phyloP scores from a whole-genome alignment of 35 echinoderm and acorn worm genomes.

The Apostichopus parvimensis region DNA sequence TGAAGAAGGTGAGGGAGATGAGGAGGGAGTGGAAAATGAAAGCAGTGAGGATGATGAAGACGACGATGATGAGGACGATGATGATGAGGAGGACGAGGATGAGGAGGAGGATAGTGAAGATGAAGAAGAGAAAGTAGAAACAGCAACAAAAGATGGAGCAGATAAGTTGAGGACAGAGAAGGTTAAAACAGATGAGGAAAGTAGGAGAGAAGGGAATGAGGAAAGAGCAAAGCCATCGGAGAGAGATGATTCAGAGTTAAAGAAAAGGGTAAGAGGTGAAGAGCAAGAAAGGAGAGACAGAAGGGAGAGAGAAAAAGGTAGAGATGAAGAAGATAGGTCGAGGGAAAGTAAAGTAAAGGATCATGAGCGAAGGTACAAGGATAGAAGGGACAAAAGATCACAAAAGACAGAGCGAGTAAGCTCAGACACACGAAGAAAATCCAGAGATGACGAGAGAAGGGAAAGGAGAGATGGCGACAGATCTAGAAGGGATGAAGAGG shows the following conservation, averaged over 20 bases:
- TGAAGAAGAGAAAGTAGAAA: slow-evolving; percentile 37
- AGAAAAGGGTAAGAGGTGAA: slow-evolving; percentile 13
- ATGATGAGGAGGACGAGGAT: slow-evolving; percentile 41
- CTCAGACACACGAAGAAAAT: neutral
- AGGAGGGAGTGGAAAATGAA: neutral
- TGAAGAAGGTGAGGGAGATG: slow-evolving; percentile 1
- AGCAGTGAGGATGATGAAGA: slow-evolving; percentile 23
- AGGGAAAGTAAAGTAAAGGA: neutral
- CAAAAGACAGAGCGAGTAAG: neutral
- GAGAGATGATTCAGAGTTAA: neutral
- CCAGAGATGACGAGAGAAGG: neutral
- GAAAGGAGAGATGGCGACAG: neutral
- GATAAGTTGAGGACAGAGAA: neutral
- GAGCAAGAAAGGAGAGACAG: neutral
- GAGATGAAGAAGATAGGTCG: slow-evolving; percentile 24
- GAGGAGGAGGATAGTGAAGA: slow-evolving; percentile 45
- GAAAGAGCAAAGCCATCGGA: neutral
- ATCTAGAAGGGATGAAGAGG: slow-evolving; percentile 11
- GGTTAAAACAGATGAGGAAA: slow-evolving; percentile 35
- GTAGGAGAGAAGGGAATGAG: slow-evolving; percentile 9
- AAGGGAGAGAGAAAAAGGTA: too few relatives aligned
- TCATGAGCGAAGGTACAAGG: neutral
- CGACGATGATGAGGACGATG: slow-evolving; percentile 45
- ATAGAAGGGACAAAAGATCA: neutral
- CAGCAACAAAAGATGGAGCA: slow-evolving; percentile 37